Evolutionary conservation across 1,140 invertebrate species (phyloP), one percentile per base, ranked within the genome.

Genomic region (Musca domestica): DNA sequence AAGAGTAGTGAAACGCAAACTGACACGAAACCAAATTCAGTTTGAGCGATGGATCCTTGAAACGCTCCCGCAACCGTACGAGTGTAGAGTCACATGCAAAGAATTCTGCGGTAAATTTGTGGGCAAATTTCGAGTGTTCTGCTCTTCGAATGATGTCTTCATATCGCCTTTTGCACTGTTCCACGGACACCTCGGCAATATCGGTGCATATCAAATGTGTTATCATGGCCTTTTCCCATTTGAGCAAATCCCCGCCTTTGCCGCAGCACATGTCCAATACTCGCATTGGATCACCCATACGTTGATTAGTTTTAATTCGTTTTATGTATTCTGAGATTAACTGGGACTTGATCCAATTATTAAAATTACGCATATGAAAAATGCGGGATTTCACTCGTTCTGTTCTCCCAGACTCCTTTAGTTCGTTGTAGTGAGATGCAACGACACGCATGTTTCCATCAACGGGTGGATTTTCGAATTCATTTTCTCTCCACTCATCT

Each of bases 291-390:
- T 84, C 82, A 27, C 87, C 87, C 64, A 88, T 83, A 71, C 84
- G 85, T 66, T 84, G 87, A 41, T 83, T 83, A 69, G 88, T 82
- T 72, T 87, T 87, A 1, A 92, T 82, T 76, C 89, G 87, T 58
- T 83, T 83, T 58, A 89, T 80, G 76, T 89, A 91, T 78, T 92
- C 88, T 76, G 87, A 88, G 73, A 99, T 98, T 0, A 98, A 83
- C 84, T 95, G 93, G 81, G 93, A 84, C 84, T 99, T 99, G 9
- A 98, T 91, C 97, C 97, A 99, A 83, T 99, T 99, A 82, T 99
- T 99, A 78, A 98, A 98, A 83, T 98, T 99, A 71, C 98, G 87
- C 84, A 99, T 86, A 76, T 93, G 91, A 74, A 95, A 91, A 71
- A 99, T 99, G 22, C 92, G 88, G 48, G 95, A 98, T 74, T 94